Evolutionary conservation across 2,113 vertebrate genomes (phyloP), one percentile per base, ranked within the genome.

Genomic region (Urocolius indicus): DNA sequence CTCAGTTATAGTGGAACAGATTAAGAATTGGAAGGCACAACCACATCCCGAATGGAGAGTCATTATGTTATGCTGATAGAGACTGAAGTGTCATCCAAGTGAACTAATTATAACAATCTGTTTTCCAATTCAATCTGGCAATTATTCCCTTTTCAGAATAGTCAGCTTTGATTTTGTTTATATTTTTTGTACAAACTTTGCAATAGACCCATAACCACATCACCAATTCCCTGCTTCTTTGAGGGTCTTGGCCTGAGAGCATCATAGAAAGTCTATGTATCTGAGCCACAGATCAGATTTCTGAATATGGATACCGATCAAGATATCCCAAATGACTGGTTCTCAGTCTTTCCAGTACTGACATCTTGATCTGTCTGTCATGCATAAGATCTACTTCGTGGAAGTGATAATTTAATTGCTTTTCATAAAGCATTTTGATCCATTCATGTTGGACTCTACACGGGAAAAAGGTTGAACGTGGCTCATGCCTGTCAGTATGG

Each of bases 31-130:
- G 61, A 92, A 93, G 61, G 81, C 30, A 82, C 10, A 71, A 76
- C 57, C 80, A 72, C 30, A 89, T 59, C 13, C 57, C 68, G 49
- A 94, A 87, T 84, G 84, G 88, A 74, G 52, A 89, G 48, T 36
- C 80, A 84, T 62, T 92, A 38, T 87, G 73, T 84, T 69, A 61
- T 14, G 23, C 43, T 84, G 55, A 78, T 7, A 71, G 52, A 92
- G 76, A 84, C n/a, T 82, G 52, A 86, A 94, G 77, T 89, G 69
- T 55, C 84, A 89, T 87, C 52, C 87, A 89, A 89, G n/a, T 45
- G 69, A 87, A 75, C 90, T 86, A 90, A 87, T 95, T 89, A 38
- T 20, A 88, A 85, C 63, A 86, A 71, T 84, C 26, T 71, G 32
- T 52, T 90, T 95, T 76, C 55, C 77, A 81, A 48, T 91, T 87